Evolutionary conservation across 2,113 vertebrate species (phyloP).

Genomic region (Isurus oxyrinchus): DNA sequence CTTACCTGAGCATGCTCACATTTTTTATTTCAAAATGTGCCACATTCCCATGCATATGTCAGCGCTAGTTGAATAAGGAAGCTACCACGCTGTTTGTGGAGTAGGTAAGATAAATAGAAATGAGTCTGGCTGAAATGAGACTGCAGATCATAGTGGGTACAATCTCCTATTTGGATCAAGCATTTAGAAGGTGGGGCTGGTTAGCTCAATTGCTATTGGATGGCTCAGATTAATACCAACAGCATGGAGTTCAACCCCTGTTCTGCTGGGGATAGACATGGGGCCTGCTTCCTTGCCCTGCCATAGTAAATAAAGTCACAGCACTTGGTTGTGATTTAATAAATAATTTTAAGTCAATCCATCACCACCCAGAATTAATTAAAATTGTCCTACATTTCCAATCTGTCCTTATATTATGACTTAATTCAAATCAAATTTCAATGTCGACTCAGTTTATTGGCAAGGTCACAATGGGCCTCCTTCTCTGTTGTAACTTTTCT

Average conservation of each 20-base stretch:
- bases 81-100: too few relatives aligned
- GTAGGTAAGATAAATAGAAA: not conserved
- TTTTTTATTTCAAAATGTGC: not conserved
- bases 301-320: not conserved
- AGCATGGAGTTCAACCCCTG: not conserved
- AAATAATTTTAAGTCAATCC: not conserved
- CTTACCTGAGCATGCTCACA: not conserved
- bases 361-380: too few relatives aligned
- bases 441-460: not conserved
- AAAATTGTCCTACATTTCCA: not conserved
- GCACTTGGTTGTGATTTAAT: not conserved
- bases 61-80: not conserved
- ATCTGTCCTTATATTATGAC: not conserved
- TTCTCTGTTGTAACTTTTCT: not conserved
- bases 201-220: not conserved
- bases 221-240: not conserved
- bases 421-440: slow-evolving; percentile 2
- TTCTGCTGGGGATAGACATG: not conserved
- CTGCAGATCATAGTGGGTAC: not conserved
- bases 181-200: not conserved
- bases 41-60: not conserved
- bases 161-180: not conserved
- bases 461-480: not conserved
- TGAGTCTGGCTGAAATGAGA: not conserved
- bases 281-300: not conserved